These are phyloP conservation scores for Cylindroiulus punctatus DNA, from an alignment of 2,888 invertebrate genomes.

Conservation along the genomic window DNA sequence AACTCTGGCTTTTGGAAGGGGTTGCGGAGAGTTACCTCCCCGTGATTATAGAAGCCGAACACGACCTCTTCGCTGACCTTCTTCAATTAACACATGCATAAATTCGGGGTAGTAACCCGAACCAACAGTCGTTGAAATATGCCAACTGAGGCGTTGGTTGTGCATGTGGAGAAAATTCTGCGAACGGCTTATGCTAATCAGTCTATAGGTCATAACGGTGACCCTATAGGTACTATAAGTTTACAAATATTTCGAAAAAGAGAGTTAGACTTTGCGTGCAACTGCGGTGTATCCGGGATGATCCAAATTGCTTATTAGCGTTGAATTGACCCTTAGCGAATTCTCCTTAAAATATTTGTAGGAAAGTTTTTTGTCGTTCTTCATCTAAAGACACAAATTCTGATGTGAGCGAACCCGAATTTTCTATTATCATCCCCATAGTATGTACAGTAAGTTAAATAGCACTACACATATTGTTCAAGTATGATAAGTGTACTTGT, in stretches of 20 bases:
- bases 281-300: neutral
- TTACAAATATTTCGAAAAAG: neutral
- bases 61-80: neutral
- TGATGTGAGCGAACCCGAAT: too few relatives aligned
- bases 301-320: too few relatives aligned
- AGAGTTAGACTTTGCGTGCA: neutral
- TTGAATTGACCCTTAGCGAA: too few relatives aligned
- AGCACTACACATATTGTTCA: too few relatives aligned
- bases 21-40: neutral
- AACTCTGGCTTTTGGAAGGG: neutral
- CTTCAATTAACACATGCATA: constrained; percentile 21
- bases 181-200: neutral
- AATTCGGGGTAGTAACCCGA: constrained; percentile 21
- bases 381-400: too few relatives aligned
- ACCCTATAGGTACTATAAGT: neutral
- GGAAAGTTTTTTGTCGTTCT: too few relatives aligned
- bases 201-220: neutral
- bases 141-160: neutral
- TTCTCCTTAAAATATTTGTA: too few relatives aligned
- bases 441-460: too few relatives aligned
- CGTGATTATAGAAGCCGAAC: neutral
- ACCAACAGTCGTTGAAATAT: neutral
- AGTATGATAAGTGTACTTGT: too few relatives aligned
- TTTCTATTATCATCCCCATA: too few relatives aligned
- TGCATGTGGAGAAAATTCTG: neutral